A percentile compares a stretch with the other conserved stretches of the same genome.
phyloP scores from a whole-genome alignment of 1,140 invertebrate species.

The Colletes latitarsis region DNA sequence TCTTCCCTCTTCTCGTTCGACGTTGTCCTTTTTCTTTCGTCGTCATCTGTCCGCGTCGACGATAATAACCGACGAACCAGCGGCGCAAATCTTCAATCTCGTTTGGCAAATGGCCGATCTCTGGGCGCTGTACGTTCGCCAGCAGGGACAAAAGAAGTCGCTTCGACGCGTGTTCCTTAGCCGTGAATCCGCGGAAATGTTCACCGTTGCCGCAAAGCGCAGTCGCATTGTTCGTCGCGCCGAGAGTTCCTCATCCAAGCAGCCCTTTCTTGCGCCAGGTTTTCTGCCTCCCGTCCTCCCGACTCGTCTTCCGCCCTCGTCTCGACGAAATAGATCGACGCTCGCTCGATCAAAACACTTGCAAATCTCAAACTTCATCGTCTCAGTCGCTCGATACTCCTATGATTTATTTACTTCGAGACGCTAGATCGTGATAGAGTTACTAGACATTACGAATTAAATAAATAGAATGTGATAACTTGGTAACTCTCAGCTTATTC shows the following conservation, averaged over 20 bases:
- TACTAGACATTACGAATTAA: too few relatives aligned
- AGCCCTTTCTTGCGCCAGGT: conserved; percentile 7
- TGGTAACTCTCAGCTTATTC: too few relatives aligned
- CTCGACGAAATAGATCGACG: too few relatives aligned
- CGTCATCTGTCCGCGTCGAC: conserved; percentile 58
- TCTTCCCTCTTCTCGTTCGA: background rate
- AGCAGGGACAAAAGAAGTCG: conserved; percentile 55
- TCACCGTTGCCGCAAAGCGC: conserved; percentile 13
- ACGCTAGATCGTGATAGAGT: too few relatives aligned
- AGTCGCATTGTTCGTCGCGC: conserved; percentile 46
- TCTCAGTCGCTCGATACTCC: too few relatives aligned
- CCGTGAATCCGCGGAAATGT: conserved; percentile 42
- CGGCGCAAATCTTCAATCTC: conserved; percentile 65
- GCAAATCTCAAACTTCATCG: too few relatives aligned
- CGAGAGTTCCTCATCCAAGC: conserved; percentile 5
- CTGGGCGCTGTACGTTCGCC: conserved; percentile 39
- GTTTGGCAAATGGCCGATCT: conserved; percentile 69
- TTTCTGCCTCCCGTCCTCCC: conserved; percentile 6
- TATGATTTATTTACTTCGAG: too few relatives aligned
- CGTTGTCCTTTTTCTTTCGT: conserved; percentile 14
- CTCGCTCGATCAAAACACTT: too few relatives aligned
- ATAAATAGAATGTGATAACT: too few relatives aligned
- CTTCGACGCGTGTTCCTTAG: conserved; percentile 19
- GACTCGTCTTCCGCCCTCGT: background rate
- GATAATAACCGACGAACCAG: conserved; percentile 61